Conservation (phyloP, 2,797 vertebrate genomes). For the Clarias platycephalus region DNA sequence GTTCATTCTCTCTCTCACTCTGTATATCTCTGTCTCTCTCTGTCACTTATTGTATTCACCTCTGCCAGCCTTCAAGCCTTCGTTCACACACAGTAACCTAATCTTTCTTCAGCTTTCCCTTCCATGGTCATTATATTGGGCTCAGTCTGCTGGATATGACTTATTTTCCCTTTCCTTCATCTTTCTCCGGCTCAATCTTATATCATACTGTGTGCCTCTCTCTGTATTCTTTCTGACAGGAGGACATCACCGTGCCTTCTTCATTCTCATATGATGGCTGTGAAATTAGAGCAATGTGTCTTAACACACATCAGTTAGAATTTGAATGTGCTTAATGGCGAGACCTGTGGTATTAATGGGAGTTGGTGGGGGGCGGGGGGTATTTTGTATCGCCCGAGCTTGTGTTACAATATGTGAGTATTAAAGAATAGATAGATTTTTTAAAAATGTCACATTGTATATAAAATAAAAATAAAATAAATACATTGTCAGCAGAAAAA, state of each 20-base stretch:
- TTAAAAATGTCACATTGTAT: neutral
- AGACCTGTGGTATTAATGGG: neutral
- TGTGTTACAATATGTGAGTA: neutral
- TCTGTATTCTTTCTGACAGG: slow-evolving; percentile 36
- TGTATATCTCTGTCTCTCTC: neutral
- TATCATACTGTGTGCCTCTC: slow-evolving; percentile 33
- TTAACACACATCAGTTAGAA: neutral
- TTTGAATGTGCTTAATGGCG: neutral
- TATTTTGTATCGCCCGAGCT: neutral
- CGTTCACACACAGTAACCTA: slow-evolving; percentile 34
- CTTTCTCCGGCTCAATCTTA: slow-evolving; percentile 28
- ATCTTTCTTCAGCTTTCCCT: slow-evolving; percentile 34
- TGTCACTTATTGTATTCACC: neutral
- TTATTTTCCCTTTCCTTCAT: slow-evolving; percentile 11
- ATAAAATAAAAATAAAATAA: neutral
- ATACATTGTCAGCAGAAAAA: neutral
- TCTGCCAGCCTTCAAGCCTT: slow-evolving; percentile 20
- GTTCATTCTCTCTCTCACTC: neutral
- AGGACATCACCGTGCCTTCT: slow-evolving; percentile 27
- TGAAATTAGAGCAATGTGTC: slow-evolving; percentile 20
- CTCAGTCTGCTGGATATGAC: slow-evolving; percentile 20
- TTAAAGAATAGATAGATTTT: neutral
- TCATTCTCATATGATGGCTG: slow-evolving; percentile 23
- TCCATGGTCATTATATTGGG: slow-evolving; percentile 45
- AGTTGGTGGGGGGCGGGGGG: neutral